These are phyloP conservation scores for Spisula solida DNA, from an alignment of 2,888 invertebrate genomes.

Conservation along the genomic window DNA sequence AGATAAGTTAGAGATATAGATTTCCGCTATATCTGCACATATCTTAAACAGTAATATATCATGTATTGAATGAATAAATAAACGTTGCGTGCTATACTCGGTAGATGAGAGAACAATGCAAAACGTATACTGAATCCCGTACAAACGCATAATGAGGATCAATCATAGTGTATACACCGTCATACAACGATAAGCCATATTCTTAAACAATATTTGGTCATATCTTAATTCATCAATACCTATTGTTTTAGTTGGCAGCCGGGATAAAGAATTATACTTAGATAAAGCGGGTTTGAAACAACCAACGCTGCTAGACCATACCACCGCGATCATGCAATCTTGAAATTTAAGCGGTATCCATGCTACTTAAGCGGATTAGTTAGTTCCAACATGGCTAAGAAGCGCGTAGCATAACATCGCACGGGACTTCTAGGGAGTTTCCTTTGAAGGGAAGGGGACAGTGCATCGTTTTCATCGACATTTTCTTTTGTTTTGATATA, in stretches of 20 bases:
- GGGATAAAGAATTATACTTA: constrained; percentile 21
- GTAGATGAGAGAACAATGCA: not conserved
- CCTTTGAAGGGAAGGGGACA: not conserved
- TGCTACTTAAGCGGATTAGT: constrained; percentile 8
- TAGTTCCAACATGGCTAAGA: constrained; percentile 33
- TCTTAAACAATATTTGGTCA: not conserved
- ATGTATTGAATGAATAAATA: not conserved
- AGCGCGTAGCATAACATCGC: not conserved
- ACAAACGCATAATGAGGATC: not conserved
- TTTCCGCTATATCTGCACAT: constrained; percentile 16
- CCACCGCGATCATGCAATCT: constrained; percentile 33
- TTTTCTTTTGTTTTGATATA: not conserved
- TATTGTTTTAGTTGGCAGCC: constrained; percentile 45
- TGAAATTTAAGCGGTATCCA: constrained; percentile 32
- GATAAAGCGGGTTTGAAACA: not conserved
- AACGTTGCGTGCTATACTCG: not conserved
- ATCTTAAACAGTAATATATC: not conserved
- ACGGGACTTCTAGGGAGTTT: not conserved
- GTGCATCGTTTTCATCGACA: constrained; percentile 11
- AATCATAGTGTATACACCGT: not conserved
- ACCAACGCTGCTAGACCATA: constrained; percentile 24
- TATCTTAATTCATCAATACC: constrained; percentile 40
- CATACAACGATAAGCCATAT: not conserved
- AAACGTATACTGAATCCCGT: not conserved
- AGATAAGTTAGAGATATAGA: not conserved